Percentiles rank a stretch among this genome's conserved stretches.
phyloP scores from a whole-genome alignment of 1,140 invertebrate genomes.

The Portunus trituberculatus region DNA sequence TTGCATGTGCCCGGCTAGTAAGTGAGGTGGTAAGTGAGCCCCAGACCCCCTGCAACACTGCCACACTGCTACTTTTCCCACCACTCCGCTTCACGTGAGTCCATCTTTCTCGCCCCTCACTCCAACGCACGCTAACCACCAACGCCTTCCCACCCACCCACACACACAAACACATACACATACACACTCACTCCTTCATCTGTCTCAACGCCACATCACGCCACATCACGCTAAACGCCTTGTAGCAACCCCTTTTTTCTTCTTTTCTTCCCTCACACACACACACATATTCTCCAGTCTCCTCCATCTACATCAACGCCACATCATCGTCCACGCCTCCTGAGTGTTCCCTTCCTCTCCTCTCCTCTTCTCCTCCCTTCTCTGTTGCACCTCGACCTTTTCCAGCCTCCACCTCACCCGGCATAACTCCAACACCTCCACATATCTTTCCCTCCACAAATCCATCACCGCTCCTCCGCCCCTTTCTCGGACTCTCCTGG shows the following conservation, averaged over 20 bases:
- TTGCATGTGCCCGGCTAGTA: conserved; percentile 34
- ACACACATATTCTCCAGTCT: background rate
- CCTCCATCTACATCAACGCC: background rate
- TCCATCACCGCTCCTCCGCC: too few species aligned
- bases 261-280: background rate
- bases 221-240: background rate
- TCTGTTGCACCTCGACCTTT: background rate
- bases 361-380: background rate
- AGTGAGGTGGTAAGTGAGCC: background rate
- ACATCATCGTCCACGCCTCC: too few species aligned
- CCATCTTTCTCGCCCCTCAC: background rate
- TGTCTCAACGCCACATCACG: too few species aligned
- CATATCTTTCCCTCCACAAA: too few species aligned
- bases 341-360: background rate
- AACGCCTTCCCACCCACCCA: too few species aligned
- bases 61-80: background rate
- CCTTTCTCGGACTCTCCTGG: too few species aligned
- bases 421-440: too few species aligned
- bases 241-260: too few species aligned
- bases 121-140: background rate
- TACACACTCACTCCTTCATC: too few species aligned
- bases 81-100: background rate
- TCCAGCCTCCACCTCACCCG: too few species aligned
- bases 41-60: background rate
- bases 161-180: too few species aligned